Conservation (phyloP, 2,888 invertebrate genomes). For the Iselma pallidipennis region DNA sequence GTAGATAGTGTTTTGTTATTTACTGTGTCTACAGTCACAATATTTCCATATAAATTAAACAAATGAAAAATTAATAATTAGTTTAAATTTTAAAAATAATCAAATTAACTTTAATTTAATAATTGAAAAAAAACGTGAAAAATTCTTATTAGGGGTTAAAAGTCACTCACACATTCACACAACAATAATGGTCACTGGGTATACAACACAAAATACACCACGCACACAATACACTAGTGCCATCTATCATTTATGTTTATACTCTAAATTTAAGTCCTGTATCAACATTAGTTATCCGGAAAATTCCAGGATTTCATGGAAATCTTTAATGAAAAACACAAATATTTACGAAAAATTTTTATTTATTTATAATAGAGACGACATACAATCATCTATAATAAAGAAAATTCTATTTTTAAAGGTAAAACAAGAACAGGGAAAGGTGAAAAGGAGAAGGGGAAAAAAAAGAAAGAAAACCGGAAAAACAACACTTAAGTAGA, state of each 20-base stretch:
- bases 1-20: not conserved
- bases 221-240: not conserved
- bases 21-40: not conserved
- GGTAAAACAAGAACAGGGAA: no score
- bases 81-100: no score
- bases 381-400: not conserved
- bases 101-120: not conserved
- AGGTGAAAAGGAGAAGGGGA: no score
- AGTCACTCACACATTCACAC: not conserved
- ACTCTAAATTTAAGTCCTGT: no score
- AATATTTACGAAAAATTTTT: not conserved
- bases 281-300: no score
- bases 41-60: not conserved
- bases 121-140: not conserved
- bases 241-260: not conserved
- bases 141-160: slow-evolving; percentile 1
- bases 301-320: no score
- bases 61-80: no score
- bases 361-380: not conserved
- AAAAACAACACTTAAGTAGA: slow-evolving; percentile 7
- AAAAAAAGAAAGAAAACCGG: not conserved
- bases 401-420: not conserved
- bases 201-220: not conserved
- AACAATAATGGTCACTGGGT: not conserved
- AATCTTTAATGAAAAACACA: not conserved